Percentiles rank a stretch among this genome's conserved stretches.
Evolutionary conservation across 2,797 vertebrate species (phyloP).

Genomic region (Crypturellus tataupa): DNA sequence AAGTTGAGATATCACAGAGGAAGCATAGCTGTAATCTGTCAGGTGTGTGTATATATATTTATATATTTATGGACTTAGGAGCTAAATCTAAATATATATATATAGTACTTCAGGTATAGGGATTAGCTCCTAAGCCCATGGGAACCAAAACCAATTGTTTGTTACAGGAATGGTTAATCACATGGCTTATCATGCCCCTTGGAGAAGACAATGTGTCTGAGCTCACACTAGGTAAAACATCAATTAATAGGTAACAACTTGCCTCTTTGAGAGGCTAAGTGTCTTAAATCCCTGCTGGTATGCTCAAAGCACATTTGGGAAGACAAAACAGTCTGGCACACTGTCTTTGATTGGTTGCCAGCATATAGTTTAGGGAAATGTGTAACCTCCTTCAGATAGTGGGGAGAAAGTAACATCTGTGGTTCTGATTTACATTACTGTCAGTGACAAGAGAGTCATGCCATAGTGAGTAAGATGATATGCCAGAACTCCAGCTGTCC

Average conservation of each 20-base stretch:
- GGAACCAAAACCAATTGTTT: not conserved
- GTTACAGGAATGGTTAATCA: not conserved
- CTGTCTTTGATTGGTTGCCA: not conserved
- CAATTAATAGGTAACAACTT: not conserved
- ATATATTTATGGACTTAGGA: no score
- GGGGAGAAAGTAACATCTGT: not conserved
- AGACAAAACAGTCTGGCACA: not conserved
- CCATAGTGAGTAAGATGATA: accelerated
- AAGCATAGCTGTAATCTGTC: not conserved
- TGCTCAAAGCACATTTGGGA: not conserved
- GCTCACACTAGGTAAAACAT: not conserved
- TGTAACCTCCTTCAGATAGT: not conserved
- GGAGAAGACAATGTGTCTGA: not conserved
- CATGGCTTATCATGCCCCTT: not conserved
- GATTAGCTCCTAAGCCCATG: not conserved
- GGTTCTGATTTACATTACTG: not conserved
- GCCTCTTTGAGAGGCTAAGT: not conserved
- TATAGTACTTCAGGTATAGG: not conserved
- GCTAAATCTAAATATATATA: no score
- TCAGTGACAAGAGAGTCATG: not conserved
- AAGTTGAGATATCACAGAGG: not conserved
- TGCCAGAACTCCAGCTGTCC: not conserved
- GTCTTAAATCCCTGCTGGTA: not conserved
- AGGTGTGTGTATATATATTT: not conserved
- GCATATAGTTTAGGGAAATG: not conserved